These are phyloP conservation scores for Hephaestus fuliginosus DNA, from an alignment of 2,797 vertebrate genomes.

Conservation along the genomic window DNA sequence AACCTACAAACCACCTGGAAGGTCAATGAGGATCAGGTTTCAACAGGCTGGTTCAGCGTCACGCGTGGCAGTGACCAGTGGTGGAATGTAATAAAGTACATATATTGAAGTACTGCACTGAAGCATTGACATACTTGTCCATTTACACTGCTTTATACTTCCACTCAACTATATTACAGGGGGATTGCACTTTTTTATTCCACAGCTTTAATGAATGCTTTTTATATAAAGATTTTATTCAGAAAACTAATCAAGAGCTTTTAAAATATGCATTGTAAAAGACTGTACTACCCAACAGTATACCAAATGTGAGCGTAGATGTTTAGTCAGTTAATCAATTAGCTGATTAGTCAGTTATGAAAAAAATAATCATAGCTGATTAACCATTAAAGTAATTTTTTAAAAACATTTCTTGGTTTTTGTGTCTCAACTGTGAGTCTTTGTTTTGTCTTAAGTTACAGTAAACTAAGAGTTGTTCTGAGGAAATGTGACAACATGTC, in stretches of 20 bases:
- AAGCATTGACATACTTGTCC: neutral
- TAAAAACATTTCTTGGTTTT: neutral
- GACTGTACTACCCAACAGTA: neutral
- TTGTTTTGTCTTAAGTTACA: neutral
- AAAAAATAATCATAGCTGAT: neutral
- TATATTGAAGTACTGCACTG: too few relatives aligned
- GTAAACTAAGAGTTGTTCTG: neutral
- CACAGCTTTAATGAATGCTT: neutral
- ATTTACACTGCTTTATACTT: neutral
- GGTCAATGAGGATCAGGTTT: conserved; percentile 12
- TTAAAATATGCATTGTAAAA: neutral
- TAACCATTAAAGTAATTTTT: neutral
- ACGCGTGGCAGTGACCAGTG: too few relatives aligned
- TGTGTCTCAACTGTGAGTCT: neutral
- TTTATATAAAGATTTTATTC: neutral
- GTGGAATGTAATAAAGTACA: too few relatives aligned
- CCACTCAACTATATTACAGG: neutral
- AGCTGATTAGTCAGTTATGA: neutral
- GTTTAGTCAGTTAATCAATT: neutral
- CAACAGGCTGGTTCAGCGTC: too few relatives aligned
- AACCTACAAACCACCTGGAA: conserved; percentile 1
- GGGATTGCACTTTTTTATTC: neutral
- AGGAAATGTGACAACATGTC: neutral
- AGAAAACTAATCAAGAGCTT: neutral
- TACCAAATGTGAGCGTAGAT: neutral